phyloP scores from a whole-genome alignment of 2,888 invertebrate genomes.

The Oscheius sp. region DNA sequence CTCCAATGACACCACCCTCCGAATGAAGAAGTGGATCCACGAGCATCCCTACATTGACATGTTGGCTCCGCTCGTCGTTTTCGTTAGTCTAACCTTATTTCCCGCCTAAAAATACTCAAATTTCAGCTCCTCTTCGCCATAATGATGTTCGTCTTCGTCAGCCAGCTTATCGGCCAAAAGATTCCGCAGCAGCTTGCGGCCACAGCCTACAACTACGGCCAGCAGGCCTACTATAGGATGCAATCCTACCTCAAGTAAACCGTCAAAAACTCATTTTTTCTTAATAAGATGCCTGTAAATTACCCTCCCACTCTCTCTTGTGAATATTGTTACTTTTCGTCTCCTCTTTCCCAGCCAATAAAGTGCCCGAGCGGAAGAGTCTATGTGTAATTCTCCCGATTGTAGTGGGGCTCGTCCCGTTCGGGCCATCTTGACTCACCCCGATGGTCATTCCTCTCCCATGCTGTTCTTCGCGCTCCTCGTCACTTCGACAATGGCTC shows the following conservation, averaged over 20 bases:
- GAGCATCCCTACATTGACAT: constrained; percentile 6
- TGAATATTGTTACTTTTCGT: constrained; percentile 1
- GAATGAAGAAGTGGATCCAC: constrained; percentile 13
- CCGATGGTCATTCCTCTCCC: too few relatives aligned
- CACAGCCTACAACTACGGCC: not conserved
- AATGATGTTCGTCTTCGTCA: not conserved
- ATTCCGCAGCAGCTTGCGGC: not conserved
- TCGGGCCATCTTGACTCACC: too few relatives aligned
- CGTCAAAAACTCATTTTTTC: not conserved
- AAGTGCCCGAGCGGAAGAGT: too few relatives aligned
- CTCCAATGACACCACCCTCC: not conserved
- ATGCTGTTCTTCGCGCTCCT: too few relatives aligned
- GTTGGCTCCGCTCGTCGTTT: not conserved
- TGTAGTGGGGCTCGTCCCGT: too few relatives aligned
- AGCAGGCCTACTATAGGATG: not conserved
- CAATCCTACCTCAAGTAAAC: constrained; percentile 5
- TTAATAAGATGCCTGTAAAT: not conserved
- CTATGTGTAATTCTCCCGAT: too few relatives aligned
- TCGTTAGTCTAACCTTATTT: not conserved
- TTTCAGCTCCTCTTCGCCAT: constrained; percentile 3
- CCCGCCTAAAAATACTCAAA: not conserved
- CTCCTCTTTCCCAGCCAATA: too few relatives aligned
- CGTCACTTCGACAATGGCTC: too few relatives aligned
- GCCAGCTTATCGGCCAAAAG: not conserved
- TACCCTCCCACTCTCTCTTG: not conserved